Evolutionary conservation across 2,888 invertebrate genomes (phyloP), one percentile per base, ranked within the genome.

Genomic region (Leptopterna dolabrata): DNA sequence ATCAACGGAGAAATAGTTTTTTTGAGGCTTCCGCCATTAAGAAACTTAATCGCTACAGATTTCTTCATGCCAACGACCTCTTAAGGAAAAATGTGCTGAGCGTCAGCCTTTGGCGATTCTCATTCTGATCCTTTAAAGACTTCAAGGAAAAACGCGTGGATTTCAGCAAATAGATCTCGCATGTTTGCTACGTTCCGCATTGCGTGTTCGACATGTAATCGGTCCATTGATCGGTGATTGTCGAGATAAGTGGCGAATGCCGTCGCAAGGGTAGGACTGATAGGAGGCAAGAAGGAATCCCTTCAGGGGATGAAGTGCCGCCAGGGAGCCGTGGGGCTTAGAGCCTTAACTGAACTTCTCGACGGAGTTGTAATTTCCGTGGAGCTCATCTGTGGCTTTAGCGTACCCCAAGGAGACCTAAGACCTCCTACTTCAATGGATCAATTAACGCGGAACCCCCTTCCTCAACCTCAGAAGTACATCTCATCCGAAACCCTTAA

Each of bases 291-390:
- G 36, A 71, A 13, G 13, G 36, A 41, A 36, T 36, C 30, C 73
- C 30, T 73, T 19, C 36, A 36, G 19, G 19, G 71, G 71, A 24
- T 71, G 73, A 29, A 30, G 73, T 73, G 30, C 36, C 36, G 13
- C 73, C 24, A 45, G n/a, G 78, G 45, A 78, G 36, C 14, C 11
- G 47, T 13, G 36, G 43, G 83, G 43, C 29, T 63, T 36, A 43
- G 24, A 24, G 83, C 41, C 71, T 83, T 71, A 83, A 19, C 63
- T n/a, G 41, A 63, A 71, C 83, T 81, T 83, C 83, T 83, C 71
- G 41, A 63, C 83, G 76, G 47, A 76, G 86, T 76, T 86, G 51
- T 86, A 86, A 86, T 86, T 86, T 86, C 86, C 86, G 86, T 86
- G 86, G 19, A 86, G 86, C 86, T 86, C 70, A 71, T 71, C 83